These are phyloP conservation scores for Microctenopoma lineatum DNA, from an alignment of 2,797 vertebrate species.

Conservation along the genomic window DNA sequence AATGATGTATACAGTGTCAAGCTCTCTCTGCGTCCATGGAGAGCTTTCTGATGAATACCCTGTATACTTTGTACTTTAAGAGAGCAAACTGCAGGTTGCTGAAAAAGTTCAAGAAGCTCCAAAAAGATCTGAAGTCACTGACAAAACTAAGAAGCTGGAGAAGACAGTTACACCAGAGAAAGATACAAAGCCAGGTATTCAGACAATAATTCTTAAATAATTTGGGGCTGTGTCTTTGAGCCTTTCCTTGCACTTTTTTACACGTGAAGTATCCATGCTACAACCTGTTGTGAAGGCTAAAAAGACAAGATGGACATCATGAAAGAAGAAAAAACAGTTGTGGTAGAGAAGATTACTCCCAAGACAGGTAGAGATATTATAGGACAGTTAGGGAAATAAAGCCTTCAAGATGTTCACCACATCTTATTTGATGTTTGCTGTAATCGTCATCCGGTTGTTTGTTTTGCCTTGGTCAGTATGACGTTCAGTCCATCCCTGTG, in stretches of 20 bases:
- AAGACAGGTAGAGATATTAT: constrained; percentile 67
- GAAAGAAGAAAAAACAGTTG: constrained; percentile 55
- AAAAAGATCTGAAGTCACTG: constrained; percentile 54
- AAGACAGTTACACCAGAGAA: constrained; percentile 43
- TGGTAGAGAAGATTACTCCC: constrained; percentile 50
- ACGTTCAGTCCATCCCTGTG: neutral
- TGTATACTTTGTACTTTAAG: constrained; percentile 61
- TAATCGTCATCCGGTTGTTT: neutral
- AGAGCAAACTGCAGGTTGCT: constrained; percentile 45
- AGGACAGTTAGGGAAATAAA: constrained; percentile 2
- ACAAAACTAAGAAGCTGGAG: constrained; percentile 43
- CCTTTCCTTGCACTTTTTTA: constrained; percentile 25
- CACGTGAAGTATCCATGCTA: constrained; percentile 60
- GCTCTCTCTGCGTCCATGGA: constrained; percentile 1
- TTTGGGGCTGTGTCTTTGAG: neutral
- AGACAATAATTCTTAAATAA: neutral
- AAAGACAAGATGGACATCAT: constrained; percentile 79
- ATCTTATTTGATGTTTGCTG: neutral
- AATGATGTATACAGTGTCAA: neutral
- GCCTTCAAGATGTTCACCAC: constrained; percentile 20
- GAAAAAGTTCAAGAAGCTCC: constrained; percentile 53
- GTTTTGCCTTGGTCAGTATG: neutral
- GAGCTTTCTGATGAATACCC: constrained; percentile 28
- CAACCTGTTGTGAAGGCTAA: constrained; percentile 82
- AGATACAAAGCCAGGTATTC: constrained; percentile 69